phyloP scores from a whole-genome alignment of 2,888 invertebrate species.

The Andrena trimmerana region DNA sequence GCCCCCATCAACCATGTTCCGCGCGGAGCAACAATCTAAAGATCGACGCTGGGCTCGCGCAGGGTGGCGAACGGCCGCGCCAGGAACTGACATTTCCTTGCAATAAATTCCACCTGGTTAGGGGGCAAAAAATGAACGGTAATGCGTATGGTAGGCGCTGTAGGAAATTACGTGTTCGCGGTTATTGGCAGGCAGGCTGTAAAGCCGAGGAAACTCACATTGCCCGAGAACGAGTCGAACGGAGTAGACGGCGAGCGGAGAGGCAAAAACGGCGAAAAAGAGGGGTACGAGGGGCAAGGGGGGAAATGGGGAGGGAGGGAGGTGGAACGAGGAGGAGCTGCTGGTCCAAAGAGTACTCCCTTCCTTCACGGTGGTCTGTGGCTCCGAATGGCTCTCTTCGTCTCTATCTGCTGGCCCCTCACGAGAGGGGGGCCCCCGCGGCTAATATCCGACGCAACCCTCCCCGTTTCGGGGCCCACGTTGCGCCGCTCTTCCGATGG shows the following conservation, averaged over 20 bases:
- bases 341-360: constrained; percentile 75
- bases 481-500: constrained; percentile 65
- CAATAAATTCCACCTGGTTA: constrained; percentile 79
- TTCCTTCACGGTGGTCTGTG: constrained; percentile 83
- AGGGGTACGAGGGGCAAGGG: constrained; percentile 1
- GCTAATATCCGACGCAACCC: constrained; percentile 77
- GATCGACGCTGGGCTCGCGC: constrained; percentile 38
- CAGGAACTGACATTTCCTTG: constrained; percentile 73
- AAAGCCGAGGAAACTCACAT: constrained; percentile 73
- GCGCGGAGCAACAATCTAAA: constrained; percentile 41
- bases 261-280: constrained; percentile 43
- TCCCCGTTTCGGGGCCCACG: constrained; percentile 67
- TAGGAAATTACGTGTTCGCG: constrained; percentile 82
- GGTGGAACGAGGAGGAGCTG: constrained; percentile 71
- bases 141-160: constrained; percentile 77
- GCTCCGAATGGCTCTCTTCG: constrained; percentile 76
- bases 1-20: background rate
- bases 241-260: constrained; percentile 31
- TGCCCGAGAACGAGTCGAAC: constrained; percentile 40
- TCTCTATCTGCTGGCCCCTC: constrained; percentile 76
- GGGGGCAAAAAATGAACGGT: constrained; percentile 59
- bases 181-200: constrained; percentile 81
- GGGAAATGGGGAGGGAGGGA: background rate
- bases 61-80: constrained; percentile 55
- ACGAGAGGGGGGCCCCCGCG: constrained; percentile 72